phyloP scores from a whole-genome alignment of 2,113 vertebrate species.

The Caretta caretta region DNA sequence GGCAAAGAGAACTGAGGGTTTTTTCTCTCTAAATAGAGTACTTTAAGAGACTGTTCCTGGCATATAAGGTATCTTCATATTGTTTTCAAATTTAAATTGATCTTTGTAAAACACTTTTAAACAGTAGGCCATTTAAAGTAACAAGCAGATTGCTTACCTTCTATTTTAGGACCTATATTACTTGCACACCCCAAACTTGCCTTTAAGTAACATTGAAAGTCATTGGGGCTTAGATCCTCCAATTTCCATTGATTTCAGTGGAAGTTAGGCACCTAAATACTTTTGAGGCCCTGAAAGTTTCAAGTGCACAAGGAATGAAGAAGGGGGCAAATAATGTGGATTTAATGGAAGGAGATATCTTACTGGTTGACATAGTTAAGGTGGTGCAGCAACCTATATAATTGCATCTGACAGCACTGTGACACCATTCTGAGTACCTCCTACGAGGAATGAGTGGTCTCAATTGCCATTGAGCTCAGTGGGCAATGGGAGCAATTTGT shows the following conservation, averaged over 20 bases:
- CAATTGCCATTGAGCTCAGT: background rate
- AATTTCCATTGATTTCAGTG: background rate
- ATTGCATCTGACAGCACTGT: too few species aligned
- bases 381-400: too few species aligned
- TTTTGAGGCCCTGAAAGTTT: background rate
- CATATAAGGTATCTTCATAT: background rate
- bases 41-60: background rate
- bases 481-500: background rate
- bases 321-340: background rate
- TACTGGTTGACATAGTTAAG: background rate
- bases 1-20: background rate
- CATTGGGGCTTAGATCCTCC: background rate
- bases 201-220: background rate
- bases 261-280: background rate
- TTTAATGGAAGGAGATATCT: background rate
- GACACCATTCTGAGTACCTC: background rate
- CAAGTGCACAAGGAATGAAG: background rate
- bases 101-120: background rate
- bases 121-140: background rate
- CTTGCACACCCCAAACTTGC: background rate
- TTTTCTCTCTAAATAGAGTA: slow-evolving; percentile 16
- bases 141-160: background rate
- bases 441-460: background rate
- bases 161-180: background rate
- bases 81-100: slow-evolving; percentile 17